A percentile compares a stretch with the other conserved stretches of the same genome.
These are phyloP conservation scores for Columba livia DNA, from an alignment of 2,113 vertebrate genomes.

Conservation along the genomic window DNA sequence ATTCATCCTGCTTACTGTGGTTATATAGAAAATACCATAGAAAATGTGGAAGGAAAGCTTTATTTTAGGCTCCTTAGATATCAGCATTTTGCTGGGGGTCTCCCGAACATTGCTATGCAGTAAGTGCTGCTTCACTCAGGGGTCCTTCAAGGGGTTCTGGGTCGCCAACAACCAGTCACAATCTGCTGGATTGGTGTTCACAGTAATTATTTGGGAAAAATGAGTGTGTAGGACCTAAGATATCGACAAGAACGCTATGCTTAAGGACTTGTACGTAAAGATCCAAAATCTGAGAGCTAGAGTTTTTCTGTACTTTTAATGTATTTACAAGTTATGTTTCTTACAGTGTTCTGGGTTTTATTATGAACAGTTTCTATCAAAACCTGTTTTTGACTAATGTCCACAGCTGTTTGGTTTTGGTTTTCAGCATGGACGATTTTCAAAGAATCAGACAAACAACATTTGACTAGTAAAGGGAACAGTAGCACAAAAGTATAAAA, in stretches of 20 bases:
- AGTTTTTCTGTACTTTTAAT: background rate
- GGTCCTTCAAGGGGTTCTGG: background rate
- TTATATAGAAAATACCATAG: background rate
- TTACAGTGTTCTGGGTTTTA: background rate
- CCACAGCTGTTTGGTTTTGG: background rate
- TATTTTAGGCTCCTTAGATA: background rate
- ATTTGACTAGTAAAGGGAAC: background rate
- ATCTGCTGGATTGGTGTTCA: background rate
- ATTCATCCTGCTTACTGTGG: background rate
- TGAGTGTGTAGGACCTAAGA: background rate
- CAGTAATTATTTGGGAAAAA: background rate
- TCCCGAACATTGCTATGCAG: background rate
- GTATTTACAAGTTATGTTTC: rapidly evolving
- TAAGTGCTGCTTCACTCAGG: background rate
- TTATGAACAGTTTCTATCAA: background rate
- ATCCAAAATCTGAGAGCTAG: background rate
- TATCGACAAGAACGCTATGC: background rate
- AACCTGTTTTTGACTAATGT: background rate
- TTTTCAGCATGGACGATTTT: background rate
- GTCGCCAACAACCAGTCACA: background rate
- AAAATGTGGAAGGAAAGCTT: background rate
- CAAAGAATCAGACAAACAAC: background rate
- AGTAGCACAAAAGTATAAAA: background rate
- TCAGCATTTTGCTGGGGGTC: background rate
- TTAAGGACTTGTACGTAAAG: background rate